phyloP scores from a whole-genome alignment of 2,888 invertebrate genomes.

The Lasiommata megera region DNA sequence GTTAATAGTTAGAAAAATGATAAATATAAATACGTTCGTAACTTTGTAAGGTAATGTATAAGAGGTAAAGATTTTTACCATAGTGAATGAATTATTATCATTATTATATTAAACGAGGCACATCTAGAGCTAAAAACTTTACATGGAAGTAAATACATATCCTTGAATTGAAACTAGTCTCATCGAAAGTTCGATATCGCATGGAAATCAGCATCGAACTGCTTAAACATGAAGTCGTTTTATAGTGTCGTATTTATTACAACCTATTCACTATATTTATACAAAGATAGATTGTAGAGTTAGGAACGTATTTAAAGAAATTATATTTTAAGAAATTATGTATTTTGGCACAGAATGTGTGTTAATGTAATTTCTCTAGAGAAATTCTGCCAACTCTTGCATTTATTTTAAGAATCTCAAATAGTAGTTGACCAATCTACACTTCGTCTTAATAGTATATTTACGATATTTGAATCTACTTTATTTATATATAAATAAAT shows the following conservation, averaged over 20 bases:
- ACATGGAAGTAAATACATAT: slow-evolving; percentile 36
- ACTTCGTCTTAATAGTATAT: too few species aligned
- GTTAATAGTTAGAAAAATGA: too few species aligned
- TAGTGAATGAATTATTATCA: too few species aligned
- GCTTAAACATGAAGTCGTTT: slow-evolving; percentile 23
- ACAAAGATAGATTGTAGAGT: too few species aligned
- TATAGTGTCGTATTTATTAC: slow-evolving; percentile 10
- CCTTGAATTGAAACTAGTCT: slow-evolving; percentile 57
- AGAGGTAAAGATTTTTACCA: too few species aligned
- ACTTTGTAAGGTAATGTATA: too few species aligned
- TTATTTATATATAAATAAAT: too few species aligned
- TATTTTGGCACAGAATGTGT: slow-evolving; percentile 14
- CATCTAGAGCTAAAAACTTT: neutral
- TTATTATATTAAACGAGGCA: neutral
- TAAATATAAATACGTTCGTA: too few species aligned
- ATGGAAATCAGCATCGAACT: slow-evolving; percentile 47
- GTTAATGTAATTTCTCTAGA: slow-evolving; percentile 3
- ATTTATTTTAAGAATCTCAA: slow-evolving; percentile 8
- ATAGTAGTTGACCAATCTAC: neutral
- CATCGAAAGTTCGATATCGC: slow-evolving; percentile 56
- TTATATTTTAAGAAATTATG: slow-evolving; percentile 5
- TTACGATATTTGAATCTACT: too few species aligned
- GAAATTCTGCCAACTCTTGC: slow-evolving; percentile 10
- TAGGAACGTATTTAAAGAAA: neutral
- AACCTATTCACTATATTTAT: slow-evolving; percentile 3